These are phyloP conservation scores for Rhinoptilus africanus DNA, from an alignment of 2,113 vertebrate genomes.

Conservation along the genomic window DNA sequence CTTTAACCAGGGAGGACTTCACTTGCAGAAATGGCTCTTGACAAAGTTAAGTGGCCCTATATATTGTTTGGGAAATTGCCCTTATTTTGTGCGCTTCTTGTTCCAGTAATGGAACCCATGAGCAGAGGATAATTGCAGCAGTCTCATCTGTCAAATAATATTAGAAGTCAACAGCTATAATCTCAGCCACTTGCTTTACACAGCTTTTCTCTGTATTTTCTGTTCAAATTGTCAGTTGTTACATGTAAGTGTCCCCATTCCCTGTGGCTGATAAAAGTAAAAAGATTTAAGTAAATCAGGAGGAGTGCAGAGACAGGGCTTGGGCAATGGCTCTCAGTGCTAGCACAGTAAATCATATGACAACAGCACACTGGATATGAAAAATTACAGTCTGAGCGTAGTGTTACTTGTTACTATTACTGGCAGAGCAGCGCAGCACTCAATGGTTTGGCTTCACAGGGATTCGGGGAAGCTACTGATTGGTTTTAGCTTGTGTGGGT, in stretches of 20 bases:
- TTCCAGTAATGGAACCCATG: slow-evolving; percentile 90
- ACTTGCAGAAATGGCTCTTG: slow-evolving; percentile 86
- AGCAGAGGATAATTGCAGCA: slow-evolving; percentile 90
- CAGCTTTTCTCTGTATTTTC: slow-evolving; percentile 79
- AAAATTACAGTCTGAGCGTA: slow-evolving; percentile 63
- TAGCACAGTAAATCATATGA: slow-evolving; percentile 64
- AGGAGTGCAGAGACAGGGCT: slow-evolving; percentile 58
- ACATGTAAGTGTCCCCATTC: slow-evolving; percentile 79
- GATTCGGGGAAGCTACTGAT: slow-evolving; percentile 22
- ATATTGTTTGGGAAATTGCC: slow-evolving; percentile 93
- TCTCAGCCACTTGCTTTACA: slow-evolving; percentile 80
- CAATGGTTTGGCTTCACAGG: slow-evolving; percentile 36
- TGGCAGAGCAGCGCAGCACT: slow-evolving; percentile 18
- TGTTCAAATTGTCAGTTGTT: slow-evolving; percentile 83
- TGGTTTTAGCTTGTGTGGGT: slow-evolving; percentile 39
- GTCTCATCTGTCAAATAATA: slow-evolving; percentile 92
- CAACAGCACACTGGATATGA: slow-evolving; percentile 60
- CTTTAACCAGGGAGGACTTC: slow-evolving; percentile 76
- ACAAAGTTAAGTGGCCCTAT: slow-evolving; percentile 92
- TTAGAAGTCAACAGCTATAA: slow-evolving; percentile 91
- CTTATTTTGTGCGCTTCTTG: slow-evolving; percentile 88
- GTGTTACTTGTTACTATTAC: slow-evolving; percentile 71
- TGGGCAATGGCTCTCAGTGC: slow-evolving; percentile 30
- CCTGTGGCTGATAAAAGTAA: slow-evolving; percentile 76
- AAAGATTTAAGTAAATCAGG: slow-evolving; percentile 80